Base-by-base conservation (phyloP, 53 echinoderm and acorn worm species). In the Temnopleurus reevesii region DNA sequence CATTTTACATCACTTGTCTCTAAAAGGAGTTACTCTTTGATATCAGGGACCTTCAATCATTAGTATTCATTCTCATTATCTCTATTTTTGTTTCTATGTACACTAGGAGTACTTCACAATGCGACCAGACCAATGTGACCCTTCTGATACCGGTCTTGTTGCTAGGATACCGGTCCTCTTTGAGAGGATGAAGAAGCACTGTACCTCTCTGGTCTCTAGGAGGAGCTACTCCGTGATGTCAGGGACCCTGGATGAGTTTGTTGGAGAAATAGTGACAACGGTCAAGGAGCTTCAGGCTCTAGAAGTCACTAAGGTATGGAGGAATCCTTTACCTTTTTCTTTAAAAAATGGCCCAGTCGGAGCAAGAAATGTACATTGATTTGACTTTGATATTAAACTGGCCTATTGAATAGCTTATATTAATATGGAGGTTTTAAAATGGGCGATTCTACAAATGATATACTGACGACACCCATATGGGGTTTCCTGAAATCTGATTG, bases 291-390 rank as follows among this genome's bases (percentile, higher is more conserved):
- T 98, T 46, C 96, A 98, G 53, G 55, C 80, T 9, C 90, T 98
- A 1, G 98, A 98, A 51, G 92, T 98, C 21, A 91, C 98, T 44
- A 98, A 98, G 93, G 97, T 97, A 76, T 65, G 44, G 30, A 43
- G 29, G 2, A 2, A 49, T 43, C 13, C 44, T 23, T 77, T 17
- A 64, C n/a, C n/a, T n/a, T n/a, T n/a, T n/a, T n/a, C n/a, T n/a
- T n/a, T n/a, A n/a, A n/a, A n/a, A n/a, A n/a, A n/a, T n/a, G n/a
- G n/a, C n/a, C n/a, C n/a, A n/a, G n/a, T n/a, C n/a, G n/a, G n/a
- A n/a, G n/a, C n/a, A n/a, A n/a, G n/a, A n/a, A n/a, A n/a, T n/a
- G n/a, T n/a, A n/a, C n/a, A n/a, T n/a, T n/a, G n/a, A n/a, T n/a
- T n/a, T n/a, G n/a, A n/a, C n/a, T n/a, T n/a, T n/a, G n/a, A n/a